These are phyloP conservation scores for Semnopithecus entellus DNA, from an alignment of 2,113 vertebrate species.

Conservation along the genomic window DNA sequence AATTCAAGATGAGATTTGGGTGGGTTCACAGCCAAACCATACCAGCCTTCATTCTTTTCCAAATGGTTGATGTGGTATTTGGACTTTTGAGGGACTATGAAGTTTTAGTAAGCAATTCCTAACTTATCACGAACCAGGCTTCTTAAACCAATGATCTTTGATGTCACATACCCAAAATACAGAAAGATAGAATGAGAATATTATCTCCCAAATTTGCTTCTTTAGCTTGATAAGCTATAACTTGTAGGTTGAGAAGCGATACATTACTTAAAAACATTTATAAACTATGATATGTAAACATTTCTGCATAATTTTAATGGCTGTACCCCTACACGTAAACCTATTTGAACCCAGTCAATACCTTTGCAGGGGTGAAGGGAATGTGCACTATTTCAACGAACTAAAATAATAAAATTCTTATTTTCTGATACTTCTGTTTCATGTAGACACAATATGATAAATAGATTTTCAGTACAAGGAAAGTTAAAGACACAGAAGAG, in stretches of 20 bases:
- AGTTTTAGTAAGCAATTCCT: background rate
- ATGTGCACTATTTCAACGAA: background rate
- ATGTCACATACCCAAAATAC: background rate
- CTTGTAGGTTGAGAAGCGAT: background rate
- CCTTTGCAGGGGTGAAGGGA: background rate
- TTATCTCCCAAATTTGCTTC: background rate
- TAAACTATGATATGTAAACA: constrained; percentile 16
- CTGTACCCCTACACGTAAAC: background rate
- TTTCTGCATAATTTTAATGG: background rate
- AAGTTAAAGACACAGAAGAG: constrained; percentile 4
- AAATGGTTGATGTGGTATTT: background rate
- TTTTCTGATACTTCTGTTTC: constrained; percentile 47
- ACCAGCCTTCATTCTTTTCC: background rate
- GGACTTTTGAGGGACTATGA: background rate
- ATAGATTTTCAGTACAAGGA: constrained; percentile 30
- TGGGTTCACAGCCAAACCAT: too few relatives aligned
- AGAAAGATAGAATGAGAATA: background rate
- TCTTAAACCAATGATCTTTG: constrained; percentile 4
- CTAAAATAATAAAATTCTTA: constrained; percentile 38
- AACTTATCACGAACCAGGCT: background rate
- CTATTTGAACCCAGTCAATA: background rate
- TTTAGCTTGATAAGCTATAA: background rate
- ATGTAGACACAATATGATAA: background rate
- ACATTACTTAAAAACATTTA: background rate
- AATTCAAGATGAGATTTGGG: too few relatives aligned